Base-by-base conservation (phyloP, 1,140 invertebrate species). In the Thereuonema tuberculata region DNA sequence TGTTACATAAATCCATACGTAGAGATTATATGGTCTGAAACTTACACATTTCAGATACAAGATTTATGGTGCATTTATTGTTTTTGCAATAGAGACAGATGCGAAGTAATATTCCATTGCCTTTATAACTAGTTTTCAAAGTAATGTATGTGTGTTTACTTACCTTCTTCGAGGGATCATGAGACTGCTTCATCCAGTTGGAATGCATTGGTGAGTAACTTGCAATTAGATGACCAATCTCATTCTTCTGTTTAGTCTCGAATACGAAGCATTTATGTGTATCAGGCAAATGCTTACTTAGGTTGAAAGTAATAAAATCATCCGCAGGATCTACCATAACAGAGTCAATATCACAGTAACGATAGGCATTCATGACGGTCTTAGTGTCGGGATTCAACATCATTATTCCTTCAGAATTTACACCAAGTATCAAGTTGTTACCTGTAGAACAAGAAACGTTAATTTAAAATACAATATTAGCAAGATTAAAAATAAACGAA, bases 191-290 rank as follows among this genome's bases (percentile, higher is more conserved):
- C 49, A 94, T 83, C 82, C 90, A 92, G 29, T 83, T 83, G 2
- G 87, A 87, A 46, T 94, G 76, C 14, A 81, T 75, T 0, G 91
- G 89, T 67, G 83, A 92, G 70, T 96, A 96, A 46, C 89, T 91
- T 1, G 90, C 87, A 65, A 95, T 92, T 24, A 96, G 74, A 68
- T 88, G 89, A 2, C 91, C 92, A 60, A 94, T 92, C 76, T 94
- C 91, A 59, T 75, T 75, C 70, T 94, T 94, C 67, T 90, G 86
- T 14, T 78, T 70, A 1, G 90, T 93, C 72, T 95, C 92, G 69
- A 96, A 93, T 17, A 95, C 91, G 72, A 93, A 93, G 74, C 90
- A 94, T 66, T 89, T 89, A 76, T 84, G 85, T 48, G 79, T 79
- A 66, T 80, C 84, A 46, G 72, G 78, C 64, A 78, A 79, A 61